Evolutionary conservation across 2,797 vertebrate species (phyloP).

Genomic region (Melanotaenia boesemani): DNA sequence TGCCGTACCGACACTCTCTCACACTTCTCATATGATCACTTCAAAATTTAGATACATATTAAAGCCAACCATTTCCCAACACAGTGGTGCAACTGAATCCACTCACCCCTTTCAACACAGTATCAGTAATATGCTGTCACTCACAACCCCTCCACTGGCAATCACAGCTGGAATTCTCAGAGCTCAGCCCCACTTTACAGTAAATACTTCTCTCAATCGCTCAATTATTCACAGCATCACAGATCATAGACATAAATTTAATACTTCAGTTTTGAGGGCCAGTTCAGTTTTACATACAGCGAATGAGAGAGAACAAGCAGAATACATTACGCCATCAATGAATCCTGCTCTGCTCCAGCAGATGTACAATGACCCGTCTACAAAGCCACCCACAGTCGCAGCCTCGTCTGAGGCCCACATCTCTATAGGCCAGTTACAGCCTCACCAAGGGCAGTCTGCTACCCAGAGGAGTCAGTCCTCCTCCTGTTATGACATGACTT

Average conservation of each 20-base stretch:
- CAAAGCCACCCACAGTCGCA: slow-evolving; percentile 24
- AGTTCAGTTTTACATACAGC: slow-evolving; percentile 30
- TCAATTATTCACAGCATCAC: slow-evolving; percentile 68
- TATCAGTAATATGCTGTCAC: slow-evolving; percentile 28
- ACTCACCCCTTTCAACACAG: slow-evolving; percentile 11
- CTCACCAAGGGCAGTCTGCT: slow-evolving; percentile 39
- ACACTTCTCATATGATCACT: slow-evolving; percentile 5
- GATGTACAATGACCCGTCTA: slow-evolving; percentile 52
- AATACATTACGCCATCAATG: slow-evolving; percentile 23
- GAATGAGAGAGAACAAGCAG: slow-evolving; percentile 16
- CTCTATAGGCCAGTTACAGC: slow-evolving; percentile 31
- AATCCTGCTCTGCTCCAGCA: slow-evolving; percentile 10
- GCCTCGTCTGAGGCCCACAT: slow-evolving; percentile 34
- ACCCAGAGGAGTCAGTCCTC: slow-evolving; percentile 39
- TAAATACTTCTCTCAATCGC: slow-evolving; percentile 54
- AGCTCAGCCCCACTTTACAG: slow-evolving; percentile 49
- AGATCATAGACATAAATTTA: slow-evolving; percentile 50
- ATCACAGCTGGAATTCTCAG: slow-evolving; percentile 35
- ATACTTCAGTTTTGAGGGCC: slow-evolving; percentile 20
- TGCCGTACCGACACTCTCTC: neutral
- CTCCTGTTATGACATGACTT: slow-evolving; percentile 51
- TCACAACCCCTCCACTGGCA: slow-evolving; percentile 19
- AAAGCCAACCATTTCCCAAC: slow-evolving; percentile 4
- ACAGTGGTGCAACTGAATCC: slow-evolving; percentile 27
- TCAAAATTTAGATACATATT: slow-evolving; percentile 11